Evolutionary conservation across 2,797 vertebrate species (phyloP), one percentile per base, ranked within the genome.

Genomic region (Silurus aristotelis): DNA sequence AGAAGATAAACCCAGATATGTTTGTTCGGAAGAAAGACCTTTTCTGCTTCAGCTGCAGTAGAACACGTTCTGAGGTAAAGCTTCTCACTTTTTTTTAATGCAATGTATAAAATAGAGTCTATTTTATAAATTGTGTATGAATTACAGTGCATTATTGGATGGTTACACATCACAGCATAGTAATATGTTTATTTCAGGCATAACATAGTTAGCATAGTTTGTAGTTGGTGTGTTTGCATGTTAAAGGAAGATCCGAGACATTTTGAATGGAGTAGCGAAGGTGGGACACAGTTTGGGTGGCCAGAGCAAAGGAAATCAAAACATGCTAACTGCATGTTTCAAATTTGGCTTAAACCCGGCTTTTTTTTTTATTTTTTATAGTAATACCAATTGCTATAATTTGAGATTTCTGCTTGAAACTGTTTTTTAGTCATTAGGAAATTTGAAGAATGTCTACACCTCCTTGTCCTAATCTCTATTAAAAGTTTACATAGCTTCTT

Each of bases 21-120:
- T 95, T 96, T 88, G 91, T 96, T 79, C 91, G 14, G 82, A 95
- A 52, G 88, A 90, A 48, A 3, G 94, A 96, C 89, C 83, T 96
- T 14, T 25, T 92, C 68, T 95, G 92, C 89, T 95, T 93, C 85
- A 77, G 71, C 14, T 88, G 76, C 25, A 87, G 70, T 38, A 85
- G 60, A 25, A 87, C 92, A 9, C 48, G 67, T 75, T 89, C 92
- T 68, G 58, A 94, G 94, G 95, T 95, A 90, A 87, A 84, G 81
- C 58, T 38, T 68, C 19, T 84, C 7, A 81, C 46, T 72, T 52
- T 75, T 75, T 2, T 27, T 8, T 66, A 66, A 72, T 55, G 5
- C 7, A 48, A 15, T 25, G 13, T 80, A 9, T 66, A 20, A 80
- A 66, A 52, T 80, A 46, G 20, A 46, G 61, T 52, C 38, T 15